Percentiles rank a stretch among this genome's conserved stretches.
These are phyloP conservation scores for Apodemus agrarius DNA, from an alignment of 2,797 vertebrate species.

Conservation along the genomic window DNA sequence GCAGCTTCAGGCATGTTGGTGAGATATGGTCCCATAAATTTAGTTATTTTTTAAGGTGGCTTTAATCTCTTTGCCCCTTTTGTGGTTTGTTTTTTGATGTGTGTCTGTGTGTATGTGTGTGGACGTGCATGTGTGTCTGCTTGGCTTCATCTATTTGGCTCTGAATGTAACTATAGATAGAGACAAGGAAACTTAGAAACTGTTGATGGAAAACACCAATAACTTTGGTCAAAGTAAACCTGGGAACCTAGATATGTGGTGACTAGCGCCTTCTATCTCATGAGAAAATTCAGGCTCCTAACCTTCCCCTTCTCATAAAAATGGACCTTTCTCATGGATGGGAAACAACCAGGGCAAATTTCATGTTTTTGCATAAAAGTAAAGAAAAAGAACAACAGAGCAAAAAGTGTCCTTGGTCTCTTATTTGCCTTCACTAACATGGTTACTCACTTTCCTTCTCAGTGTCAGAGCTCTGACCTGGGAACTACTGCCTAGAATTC, in stretches of 20 bases:
- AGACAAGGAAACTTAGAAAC: neutral
- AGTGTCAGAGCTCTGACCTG: neutral
- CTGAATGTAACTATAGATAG: neutral
- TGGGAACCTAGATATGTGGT: neutral
- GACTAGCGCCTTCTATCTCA: neutral
- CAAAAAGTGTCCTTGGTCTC: neutral
- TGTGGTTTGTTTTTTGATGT: neutral
- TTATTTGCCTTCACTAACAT: rapidly evolving
- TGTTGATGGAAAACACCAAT: neutral
- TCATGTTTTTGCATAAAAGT: slow-evolving; percentile 13
- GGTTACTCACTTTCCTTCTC: rapidly evolving
- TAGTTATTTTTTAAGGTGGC: neutral
- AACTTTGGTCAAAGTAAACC: neutral
- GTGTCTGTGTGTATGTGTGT: neutral
- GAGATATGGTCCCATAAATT: neutral
- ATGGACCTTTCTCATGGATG: neutral
- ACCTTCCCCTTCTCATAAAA: neutral
- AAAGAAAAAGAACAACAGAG: neutral
- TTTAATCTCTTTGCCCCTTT: neutral
- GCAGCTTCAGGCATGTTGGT: neutral
- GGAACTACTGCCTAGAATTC: neutral
- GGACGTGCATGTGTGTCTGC: neutral
- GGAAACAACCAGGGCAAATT: neutral
- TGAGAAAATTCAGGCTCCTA: neutral
- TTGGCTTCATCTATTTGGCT: neutral